Base-by-base conservation (phyloP, 2,888 invertebrate species). In the Periphyllus acericola region DNA sequence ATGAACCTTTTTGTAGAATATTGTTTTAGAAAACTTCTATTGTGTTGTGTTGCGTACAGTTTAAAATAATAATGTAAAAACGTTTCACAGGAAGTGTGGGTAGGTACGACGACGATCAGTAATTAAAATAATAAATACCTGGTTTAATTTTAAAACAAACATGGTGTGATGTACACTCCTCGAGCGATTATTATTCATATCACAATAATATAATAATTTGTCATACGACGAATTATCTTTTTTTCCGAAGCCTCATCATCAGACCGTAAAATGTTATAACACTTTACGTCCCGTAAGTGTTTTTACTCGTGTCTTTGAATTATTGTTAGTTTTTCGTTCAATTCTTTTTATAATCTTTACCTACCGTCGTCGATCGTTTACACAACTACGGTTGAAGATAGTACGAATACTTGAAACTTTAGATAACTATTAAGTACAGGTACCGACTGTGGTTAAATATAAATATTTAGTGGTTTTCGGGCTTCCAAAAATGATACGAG, bases 1-100 rank as follows among this genome's bases (percentile, higher is more conserved):
- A 76, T 46, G 60, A 52, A 52, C 29, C 5, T 76, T 75, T 75
- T 75, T 2, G 11, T n/a, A n/a, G 21, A 55, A 21, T 21, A 79
- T 79, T 79, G 78, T 79, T n/a, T 79, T 55, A 55, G 32, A 55
- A 11, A 55, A 34, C 55, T 60, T 32, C 78, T 79, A 55, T 79
- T 79, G 78, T 76, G 8, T 79, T 55, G 78, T 52, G 19, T 29
- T 4, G 8, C 14, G 14, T 46, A 75, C 17, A 75, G 29, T 8
- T 76, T 29, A 46, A 76, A 76, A 76, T 52, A 36, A 76, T 29
- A 76, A 46, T 29, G 36, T 40, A 29, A 76, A 29, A 76, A 29
- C 11, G 40, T 46, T 14, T 11, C n/a, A 66, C 40, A 66, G 68
- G 40, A 81, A 66, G 32, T 68, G 40, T 66, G 36, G 17, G 21